These are phyloP conservation scores for Molossus molossus DNA, from an alignment of 2,797 vertebrate species.

Conservation along the genomic window DNA sequence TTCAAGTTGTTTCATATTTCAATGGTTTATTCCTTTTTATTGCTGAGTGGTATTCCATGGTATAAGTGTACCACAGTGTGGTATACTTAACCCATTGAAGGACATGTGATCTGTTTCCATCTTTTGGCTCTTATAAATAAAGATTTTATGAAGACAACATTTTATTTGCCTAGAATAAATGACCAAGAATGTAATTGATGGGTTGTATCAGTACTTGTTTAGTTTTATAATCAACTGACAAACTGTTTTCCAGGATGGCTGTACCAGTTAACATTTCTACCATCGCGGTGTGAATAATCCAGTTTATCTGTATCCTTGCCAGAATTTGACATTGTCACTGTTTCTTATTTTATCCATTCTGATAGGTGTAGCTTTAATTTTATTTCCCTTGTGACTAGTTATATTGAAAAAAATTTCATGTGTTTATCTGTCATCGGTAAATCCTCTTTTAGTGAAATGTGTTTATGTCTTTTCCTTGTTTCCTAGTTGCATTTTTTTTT, in stretches of 20 bases:
- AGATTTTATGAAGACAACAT: not conserved
- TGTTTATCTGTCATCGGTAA: not conserved
- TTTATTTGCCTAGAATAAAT: not conserved
- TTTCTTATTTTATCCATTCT: slow-evolving; percentile 9
- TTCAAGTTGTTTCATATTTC: not conserved
- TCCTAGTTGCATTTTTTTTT: not conserved
- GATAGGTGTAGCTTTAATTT: not conserved
- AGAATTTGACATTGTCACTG: slow-evolving; percentile 1
- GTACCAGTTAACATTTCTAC: not conserved
- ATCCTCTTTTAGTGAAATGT: not conserved
- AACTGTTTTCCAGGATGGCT: not conserved
- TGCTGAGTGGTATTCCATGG: not conserved
- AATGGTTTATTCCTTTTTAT: not conserved
- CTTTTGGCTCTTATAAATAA: not conserved
- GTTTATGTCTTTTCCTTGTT: not conserved
- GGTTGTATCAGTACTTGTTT: not conserved
- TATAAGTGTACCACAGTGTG: not conserved
- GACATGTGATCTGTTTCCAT: not conserved
- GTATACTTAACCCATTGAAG: not conserved
- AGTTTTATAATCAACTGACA: not conserved
- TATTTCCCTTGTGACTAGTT: not conserved
- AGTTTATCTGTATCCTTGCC: not conserved
- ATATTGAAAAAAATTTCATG: not conserved
- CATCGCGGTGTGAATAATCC: not conserved
- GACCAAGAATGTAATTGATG: not conserved